Conservation (phyloP, 64 coral and sea anemone species). For the Platygyra sinensis region DNA sequence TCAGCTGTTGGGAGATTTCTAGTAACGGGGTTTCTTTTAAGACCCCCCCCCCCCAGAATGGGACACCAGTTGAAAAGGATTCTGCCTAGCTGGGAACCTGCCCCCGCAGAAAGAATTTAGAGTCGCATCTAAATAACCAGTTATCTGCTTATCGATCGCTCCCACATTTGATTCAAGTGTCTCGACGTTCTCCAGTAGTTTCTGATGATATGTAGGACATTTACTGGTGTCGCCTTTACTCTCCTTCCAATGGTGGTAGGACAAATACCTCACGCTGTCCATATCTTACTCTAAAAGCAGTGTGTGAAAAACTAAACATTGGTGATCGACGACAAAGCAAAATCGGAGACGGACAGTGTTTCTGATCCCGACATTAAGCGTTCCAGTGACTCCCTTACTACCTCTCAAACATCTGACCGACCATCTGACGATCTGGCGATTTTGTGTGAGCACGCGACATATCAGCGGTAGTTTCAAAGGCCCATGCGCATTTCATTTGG, state of each 20-base stretch:
- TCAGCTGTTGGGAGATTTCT: conserved; percentile 93
- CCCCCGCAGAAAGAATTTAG: conserved; percentile 88
- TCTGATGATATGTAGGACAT: conserved; percentile 71
- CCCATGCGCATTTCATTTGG: neutral
- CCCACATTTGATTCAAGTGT: conserved; percentile 79
- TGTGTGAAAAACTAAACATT: conserved; percentile 18
- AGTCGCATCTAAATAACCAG: conserved; percentile 92
- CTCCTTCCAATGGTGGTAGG: conserved; percentile 93
- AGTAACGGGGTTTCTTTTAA: conserved; percentile 92
- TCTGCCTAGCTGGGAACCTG: conserved; percentile 94
- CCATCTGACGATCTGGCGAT: too few species aligned
- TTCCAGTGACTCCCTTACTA: neutral
- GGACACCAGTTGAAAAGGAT: conserved; percentile 84
- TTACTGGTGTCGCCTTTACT: conserved; percentile 70
- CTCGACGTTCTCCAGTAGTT: conserved; percentile 85
- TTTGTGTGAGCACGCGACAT: neutral
- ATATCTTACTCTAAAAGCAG: conserved; percentile 27
- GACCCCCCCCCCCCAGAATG: too few species aligned
- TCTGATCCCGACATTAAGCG: neutral
- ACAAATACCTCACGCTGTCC: conserved; percentile 91
- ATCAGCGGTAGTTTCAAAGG: neutral
- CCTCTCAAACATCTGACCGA: conserved; percentile 25
- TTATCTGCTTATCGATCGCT: conserved; percentile 82
- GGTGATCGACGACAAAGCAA: neutral
- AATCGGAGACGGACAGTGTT: neutral